Conservation (phyloP, 2,797 vertebrate species). For the Syngnathus acus region DNA sequence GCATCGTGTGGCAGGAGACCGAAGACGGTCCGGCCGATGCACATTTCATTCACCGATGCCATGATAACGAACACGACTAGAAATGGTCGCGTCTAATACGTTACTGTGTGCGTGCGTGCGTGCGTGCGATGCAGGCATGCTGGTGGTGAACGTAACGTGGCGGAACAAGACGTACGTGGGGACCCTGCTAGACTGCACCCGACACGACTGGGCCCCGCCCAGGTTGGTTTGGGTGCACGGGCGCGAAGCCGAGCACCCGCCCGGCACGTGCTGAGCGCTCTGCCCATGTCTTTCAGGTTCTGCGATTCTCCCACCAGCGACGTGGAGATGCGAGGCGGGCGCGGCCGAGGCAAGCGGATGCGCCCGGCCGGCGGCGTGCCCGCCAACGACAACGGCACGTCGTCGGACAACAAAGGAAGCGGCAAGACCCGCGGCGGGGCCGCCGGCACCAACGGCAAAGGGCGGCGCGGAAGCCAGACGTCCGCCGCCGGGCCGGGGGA, state of each 20-base stretch:
- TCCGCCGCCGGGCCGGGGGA: slow-evolving; percentile 64
- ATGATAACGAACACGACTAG: no score
- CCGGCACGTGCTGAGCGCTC: neutral
- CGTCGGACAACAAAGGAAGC: slow-evolving; percentile 78
- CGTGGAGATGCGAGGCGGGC: slow-evolving; percentile 89
- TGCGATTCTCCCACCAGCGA: slow-evolving; percentile 95
- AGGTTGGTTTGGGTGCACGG: slow-evolving; percentile 63
- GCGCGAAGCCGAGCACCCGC: neutral
- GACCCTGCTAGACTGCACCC: slow-evolving; percentile 89
- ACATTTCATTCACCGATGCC: no score
- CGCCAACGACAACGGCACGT: slow-evolving; percentile 74
- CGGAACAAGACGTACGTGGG: slow-evolving; percentile 96
- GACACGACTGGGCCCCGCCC: slow-evolving; percentile 94
- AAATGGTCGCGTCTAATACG: no score
- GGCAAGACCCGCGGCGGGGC: slow-evolving; percentile 85
- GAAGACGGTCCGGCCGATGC: slow-evolving; percentile 77
- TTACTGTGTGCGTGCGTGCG: neutral
- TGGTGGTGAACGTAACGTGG: slow-evolving; percentile 97
- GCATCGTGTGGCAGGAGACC: slow-evolving; percentile 97
- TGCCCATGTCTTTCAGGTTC: slow-evolving; percentile 68
- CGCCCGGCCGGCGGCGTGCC: slow-evolving; percentile 85
- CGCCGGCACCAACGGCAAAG: slow-evolving; percentile 80
- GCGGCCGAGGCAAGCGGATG: slow-evolving; percentile 90
- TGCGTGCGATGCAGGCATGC: slow-evolving; percentile 74
- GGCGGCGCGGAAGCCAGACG: slow-evolving; percentile 87